Evolutionary conservation across 2,113 vertebrate species (phyloP).

Genomic region (Dicerorhinus sumatrensis): DNA sequence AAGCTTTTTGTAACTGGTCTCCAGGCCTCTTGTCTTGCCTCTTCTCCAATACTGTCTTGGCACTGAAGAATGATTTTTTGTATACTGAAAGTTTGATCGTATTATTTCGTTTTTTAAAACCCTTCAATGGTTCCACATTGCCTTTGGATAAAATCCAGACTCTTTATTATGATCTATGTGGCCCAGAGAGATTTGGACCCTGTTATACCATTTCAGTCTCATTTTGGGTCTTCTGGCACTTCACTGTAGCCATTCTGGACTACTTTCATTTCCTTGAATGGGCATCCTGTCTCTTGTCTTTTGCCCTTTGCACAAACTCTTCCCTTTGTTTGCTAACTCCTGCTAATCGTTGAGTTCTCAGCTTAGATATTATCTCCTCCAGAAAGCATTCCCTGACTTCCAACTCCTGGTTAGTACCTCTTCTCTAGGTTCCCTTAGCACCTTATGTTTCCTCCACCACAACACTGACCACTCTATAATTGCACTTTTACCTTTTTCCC

Average conservation of each 20-base stretch:
- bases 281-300: background rate
- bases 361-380: background rate
- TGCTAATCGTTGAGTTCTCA: background rate
- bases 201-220: background rate
- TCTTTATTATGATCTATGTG: background rate
- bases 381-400: background rate
- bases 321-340: background rate
- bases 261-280: background rate
- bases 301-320: background rate
- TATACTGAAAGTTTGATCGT: background rate
- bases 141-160: background rate
- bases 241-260: background rate
- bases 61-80: background rate
- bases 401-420: background rate
- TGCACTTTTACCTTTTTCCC: background rate
- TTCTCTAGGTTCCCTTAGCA: background rate
- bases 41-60: background rate
- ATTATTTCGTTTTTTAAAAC: conserved; percentile 17
- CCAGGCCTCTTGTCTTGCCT: background rate
- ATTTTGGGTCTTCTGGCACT: background rate
- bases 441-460: background rate
- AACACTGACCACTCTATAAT: background rate
- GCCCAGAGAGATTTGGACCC: background rate
- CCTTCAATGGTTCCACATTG: background rate
- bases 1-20: background rate